phyloP scores from a whole-genome alignment of 1,140 invertebrate species.

The Bradysia coprophila region DNA sequence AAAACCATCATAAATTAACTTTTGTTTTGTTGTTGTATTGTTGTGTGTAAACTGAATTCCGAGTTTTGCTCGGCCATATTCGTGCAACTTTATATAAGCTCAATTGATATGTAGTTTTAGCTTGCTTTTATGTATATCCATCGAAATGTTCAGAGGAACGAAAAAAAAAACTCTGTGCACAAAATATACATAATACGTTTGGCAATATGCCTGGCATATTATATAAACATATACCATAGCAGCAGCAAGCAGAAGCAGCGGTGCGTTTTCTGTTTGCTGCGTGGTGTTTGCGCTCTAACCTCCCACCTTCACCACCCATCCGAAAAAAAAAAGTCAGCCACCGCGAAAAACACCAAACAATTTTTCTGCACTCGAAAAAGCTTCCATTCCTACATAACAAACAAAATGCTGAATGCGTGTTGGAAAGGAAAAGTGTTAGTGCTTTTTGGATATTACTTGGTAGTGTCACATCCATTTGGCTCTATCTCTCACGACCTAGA shows the following conservation, averaged over 20 bases:
- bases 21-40: no score
- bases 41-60: no score
- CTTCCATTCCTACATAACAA: no score
- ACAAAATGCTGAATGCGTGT: background rate
- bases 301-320: background rate
- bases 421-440: background rate
- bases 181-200: no score
- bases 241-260: background rate
- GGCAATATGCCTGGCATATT: no score
- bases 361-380: background rate
- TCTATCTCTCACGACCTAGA: background rate
- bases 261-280: background rate
- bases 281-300: background rate
- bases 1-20: background rate
- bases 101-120: background rate
- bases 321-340: no score
- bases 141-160: no score
- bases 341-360: background rate
- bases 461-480: no score
- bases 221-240: background rate
- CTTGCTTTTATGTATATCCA: no score
- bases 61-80: background rate
- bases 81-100: background rate
- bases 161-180: no score
- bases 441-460: no score